phyloP scores from a whole-genome alignment of 2,113 vertebrate species.

The Anas platyrhynchos region DNA sequence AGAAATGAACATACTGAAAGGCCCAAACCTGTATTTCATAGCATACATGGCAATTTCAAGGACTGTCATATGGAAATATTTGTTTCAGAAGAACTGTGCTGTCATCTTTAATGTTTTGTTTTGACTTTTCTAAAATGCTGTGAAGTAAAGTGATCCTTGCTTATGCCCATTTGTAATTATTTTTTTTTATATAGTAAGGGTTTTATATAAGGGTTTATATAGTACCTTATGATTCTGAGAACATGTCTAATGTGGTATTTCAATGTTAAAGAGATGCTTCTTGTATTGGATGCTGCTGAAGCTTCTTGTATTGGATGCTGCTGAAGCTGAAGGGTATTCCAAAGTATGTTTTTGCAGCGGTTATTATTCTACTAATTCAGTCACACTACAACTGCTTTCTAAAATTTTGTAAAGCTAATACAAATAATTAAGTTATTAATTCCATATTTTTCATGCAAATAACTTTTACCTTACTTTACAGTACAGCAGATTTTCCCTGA shows the following conservation, averaged over 20 bases:
- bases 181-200: not conserved
- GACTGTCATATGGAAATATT: not conserved
- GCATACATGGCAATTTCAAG: not conserved
- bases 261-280: not conserved
- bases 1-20: not conserved
- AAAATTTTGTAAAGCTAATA: not conserved
- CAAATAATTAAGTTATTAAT: not conserved
- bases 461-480: not conserved
- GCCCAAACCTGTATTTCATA: not conserved
- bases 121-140: not conserved
- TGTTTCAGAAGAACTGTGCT: not conserved
- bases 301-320: not conserved
- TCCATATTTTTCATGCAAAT: not conserved
- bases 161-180: not conserved
- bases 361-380: not conserved
- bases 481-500: not conserved
- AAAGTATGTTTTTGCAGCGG: not conserved
- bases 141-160: not conserved
- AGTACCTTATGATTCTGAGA: not conserved
- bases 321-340: not conserved
- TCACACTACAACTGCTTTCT: not conserved
- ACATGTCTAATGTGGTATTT: not conserved
- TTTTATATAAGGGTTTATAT: too few relatives aligned
- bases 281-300: not conserved
- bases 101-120: not conserved